Base-by-base conservation (phyloP, 1,140 invertebrate genomes). In the Thaumetopoea pityocampa region DNA sequence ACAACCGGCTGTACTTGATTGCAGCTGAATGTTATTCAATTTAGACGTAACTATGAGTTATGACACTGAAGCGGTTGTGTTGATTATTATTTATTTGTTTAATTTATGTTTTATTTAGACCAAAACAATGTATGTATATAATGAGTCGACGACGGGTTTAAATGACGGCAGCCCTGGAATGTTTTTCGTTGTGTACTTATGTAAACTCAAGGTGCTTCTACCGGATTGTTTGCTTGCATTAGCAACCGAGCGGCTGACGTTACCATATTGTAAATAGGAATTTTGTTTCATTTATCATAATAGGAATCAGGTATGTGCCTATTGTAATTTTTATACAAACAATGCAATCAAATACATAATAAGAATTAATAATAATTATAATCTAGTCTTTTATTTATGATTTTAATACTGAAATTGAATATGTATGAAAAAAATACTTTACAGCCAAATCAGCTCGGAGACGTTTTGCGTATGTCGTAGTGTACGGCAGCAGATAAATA, bases 291-390 rank as follows among this genome's bases (percentile, higher is more conserved):
- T 65, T 69, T 65, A 51, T 51, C 44, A 61, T 70, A 64, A n/a
- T 66, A 67, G 53, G 67, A 67, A 72, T 73, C 64, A 59, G 65
- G 71, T 68, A 71, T 77, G 63, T 74, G 71, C 58, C 53, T 67
- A 74, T 67, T 73, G 66, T 71, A 72, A 70, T 73, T 83, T 79
- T 83, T 80, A 76, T 80, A 80, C 69, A 74, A 83, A 77, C 72
- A 67, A 55, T 69, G 66, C 63, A 74, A 82, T 77, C 79, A 82
- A 79, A 82, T 54, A 63, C n/a, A 54, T 78, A 74, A 70, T 36
- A 36, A 36, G 22, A 22, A 20, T 34, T n/a, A n/a, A n/a, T n/a
- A n/a, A n/a, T n/a, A n/a, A n/a, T n/a, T n/a, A n/a, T n/a, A n/a
- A n/a, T n/a, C n/a, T n/a, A n/a, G n/a, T n/a, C n/a, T n/a, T n/a